These are phyloP conservation scores for Pristionchus japonicus DNA, from an alignment of 2,888 invertebrate genomes.

Conservation along the genomic window DNA sequence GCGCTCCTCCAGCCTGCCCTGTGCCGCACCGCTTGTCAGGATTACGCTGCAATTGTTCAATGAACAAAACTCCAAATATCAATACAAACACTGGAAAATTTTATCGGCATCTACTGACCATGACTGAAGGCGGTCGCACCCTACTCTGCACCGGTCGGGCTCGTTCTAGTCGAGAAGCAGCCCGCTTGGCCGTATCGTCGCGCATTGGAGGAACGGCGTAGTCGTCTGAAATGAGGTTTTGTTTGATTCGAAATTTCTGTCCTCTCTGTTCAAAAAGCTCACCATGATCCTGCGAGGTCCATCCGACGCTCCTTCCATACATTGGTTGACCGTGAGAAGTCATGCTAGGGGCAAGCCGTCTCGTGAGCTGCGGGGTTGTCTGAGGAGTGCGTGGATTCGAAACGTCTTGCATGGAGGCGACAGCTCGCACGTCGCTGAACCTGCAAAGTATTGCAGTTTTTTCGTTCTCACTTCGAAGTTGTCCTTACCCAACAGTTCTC, in stretches of 20 bases:
- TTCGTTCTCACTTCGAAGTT: background rate
- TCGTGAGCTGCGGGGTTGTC: background rate
- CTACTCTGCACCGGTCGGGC: slow-evolving; percentile 15
- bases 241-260: background rate
- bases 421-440: slow-evolving; percentile 43
- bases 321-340: background rate
- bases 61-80: background rate
- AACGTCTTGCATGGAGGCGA: slow-evolving; percentile 35
- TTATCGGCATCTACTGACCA: background rate
- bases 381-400: slow-evolving; percentile 39
- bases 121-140: background rate
- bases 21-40: background rate
- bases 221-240: background rate
- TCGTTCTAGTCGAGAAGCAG: background rate
- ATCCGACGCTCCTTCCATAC: slow-evolving; percentile 1
- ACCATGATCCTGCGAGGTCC: slow-evolving; percentile 14
- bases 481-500: background rate
- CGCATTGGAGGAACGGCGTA: slow-evolving; percentile 7
- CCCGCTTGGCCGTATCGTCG: background rate
- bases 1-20: background rate
- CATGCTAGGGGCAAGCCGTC: background rate
- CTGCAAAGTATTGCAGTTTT: background rate
- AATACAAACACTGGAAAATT: background rate
- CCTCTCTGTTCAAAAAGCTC: background rate
- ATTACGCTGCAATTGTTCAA: background rate